Evolutionary conservation across 2,797 vertebrate species (phyloP), one percentile per base, ranked within the genome.

Genomic region (Microhierax caerulescens): DNA sequence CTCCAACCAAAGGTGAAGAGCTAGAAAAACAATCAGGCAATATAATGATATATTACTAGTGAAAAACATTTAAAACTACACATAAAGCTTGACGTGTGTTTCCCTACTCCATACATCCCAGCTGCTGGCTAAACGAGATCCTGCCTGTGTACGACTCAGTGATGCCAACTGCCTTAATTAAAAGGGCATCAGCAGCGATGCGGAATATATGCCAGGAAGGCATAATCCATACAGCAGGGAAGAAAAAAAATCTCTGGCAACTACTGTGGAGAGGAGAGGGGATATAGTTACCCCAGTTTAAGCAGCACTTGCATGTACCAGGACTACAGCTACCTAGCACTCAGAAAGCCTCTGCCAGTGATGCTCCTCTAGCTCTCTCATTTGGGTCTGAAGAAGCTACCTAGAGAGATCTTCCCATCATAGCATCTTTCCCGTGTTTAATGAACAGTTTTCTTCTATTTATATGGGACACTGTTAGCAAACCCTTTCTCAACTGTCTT

Each of bases 1-100:
- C 99, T 98, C 99, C 99, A 99, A n/a, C 99, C 99, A 54, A 99
- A 99, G n/a, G 99, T 99, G 90, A 99, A 99, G 88, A 99, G 98
- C 99, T 99, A 77, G 53, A 51, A 73, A 97, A 95, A 74, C 20
- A 95, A 92, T 25, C 51, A 95, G 77, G 61, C 32, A 72, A 65
- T 5, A 32, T 11, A 37, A 54, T 16, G 15, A 54, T 28, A 13
- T 10, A 24, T 72, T 34, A 74, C 16, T 13, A 50, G 34, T 6
- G 23, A 80, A 85, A 85, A 81, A 28, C 0, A 0, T 48, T 75
- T 67, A 53, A 82, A 93, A 60, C 21, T 57, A 43, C 16, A 39
- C 43, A 32, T 24, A 61, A 28, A 86, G 17, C 56, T 54, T 39
- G 83, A 70, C 25, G 39, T 11, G 4, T 5, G 11, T 59, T 45